These are phyloP conservation scores for Podabrus alpinus DNA, from an alignment of 2,888 invertebrate genomes.

Conservation along the genomic window DNA sequence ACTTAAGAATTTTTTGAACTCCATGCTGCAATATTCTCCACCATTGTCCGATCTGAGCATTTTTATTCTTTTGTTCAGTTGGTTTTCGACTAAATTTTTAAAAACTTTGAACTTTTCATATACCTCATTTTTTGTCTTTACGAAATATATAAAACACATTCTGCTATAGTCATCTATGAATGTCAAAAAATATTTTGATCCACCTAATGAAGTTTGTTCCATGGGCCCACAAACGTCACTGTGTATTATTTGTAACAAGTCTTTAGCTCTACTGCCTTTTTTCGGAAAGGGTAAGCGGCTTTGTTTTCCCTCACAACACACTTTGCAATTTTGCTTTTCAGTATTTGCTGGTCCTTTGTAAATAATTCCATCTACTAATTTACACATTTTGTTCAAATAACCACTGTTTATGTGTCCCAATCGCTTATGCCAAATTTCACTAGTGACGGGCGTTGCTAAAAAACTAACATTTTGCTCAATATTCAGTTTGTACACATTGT, in stretches of 20 bases:
- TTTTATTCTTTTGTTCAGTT: slow-evolving; percentile 27
- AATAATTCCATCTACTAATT: neutral
- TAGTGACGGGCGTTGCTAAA: no score
- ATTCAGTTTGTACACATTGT: slow-evolving; percentile 1
- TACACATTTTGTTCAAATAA: neutral
- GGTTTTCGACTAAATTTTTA: slow-evolving; percentile 30
- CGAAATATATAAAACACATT: slow-evolving; percentile 22
- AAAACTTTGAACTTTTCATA: slow-evolving; percentile 39
- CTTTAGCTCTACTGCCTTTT: slow-evolving; percentile 26
- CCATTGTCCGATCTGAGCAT: slow-evolving; percentile 33
- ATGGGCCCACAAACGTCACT: slow-evolving; percentile 35
- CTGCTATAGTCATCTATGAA: slow-evolving; percentile 3
- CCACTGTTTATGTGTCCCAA: slow-evolving; percentile 10
- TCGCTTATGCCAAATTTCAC: slow-evolving; percentile 18
- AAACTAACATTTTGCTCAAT: neutral
- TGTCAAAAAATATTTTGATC: slow-evolving; percentile 10
- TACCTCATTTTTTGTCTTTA: slow-evolving; percentile 37
- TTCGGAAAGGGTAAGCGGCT: slow-evolving; percentile 37
- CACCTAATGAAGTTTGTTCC: neutral
- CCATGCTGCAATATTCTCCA: slow-evolving; percentile 26
- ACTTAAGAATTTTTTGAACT: slow-evolving; percentile 33
- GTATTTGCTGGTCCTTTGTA: neutral
- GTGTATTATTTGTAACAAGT: slow-evolving; percentile 37
- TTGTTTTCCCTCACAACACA: slow-evolving; percentile 40
- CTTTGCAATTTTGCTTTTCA: slow-evolving; percentile 24